phyloP scores from a whole-genome alignment of 2,888 invertebrate genomes.

The Podabrus alpinus region DNA sequence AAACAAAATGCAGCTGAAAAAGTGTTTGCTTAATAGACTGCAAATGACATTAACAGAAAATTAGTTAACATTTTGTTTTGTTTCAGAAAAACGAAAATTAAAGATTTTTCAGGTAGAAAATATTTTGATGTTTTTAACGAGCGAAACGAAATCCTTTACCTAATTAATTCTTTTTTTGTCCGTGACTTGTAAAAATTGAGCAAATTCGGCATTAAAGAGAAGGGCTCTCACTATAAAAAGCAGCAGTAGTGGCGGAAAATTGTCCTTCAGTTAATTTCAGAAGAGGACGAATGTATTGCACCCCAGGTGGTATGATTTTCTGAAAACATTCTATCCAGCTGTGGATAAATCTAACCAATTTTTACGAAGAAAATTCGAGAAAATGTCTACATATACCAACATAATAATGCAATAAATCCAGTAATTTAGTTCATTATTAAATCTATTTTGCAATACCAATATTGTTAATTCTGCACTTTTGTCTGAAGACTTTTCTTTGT shows the following conservation, averaged over 20 bases:
- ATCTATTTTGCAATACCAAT: not conserved
- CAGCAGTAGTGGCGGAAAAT: too few species aligned
- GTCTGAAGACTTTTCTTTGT: too few species aligned
- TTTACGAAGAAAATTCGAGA: not conserved
- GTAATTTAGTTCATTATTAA: not conserved
- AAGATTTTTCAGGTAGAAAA: not conserved
- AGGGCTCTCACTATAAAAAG: too few species aligned
- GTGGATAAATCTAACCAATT: not conserved
- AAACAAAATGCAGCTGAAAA: not conserved
- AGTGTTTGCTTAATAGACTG: not conserved
- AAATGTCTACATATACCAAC: not conserved
- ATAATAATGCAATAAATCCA: not conserved
- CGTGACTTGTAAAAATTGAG: too few species aligned
- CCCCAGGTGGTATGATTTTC: not conserved
- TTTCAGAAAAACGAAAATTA: not conserved
- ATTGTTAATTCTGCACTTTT: not conserved
- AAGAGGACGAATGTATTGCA: not conserved
- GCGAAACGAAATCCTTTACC: not conserved
- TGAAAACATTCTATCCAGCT: not conserved
- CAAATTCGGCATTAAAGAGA: too few species aligned
- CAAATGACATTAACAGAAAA: not conserved
- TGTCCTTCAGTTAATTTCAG: not conserved
- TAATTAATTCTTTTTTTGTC: not conserved
- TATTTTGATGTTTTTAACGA: not conserved
- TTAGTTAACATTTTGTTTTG: not conserved